Conservation (phyloP, 2,797 vertebrate species). For the Cossypha polioptera region DNA sequence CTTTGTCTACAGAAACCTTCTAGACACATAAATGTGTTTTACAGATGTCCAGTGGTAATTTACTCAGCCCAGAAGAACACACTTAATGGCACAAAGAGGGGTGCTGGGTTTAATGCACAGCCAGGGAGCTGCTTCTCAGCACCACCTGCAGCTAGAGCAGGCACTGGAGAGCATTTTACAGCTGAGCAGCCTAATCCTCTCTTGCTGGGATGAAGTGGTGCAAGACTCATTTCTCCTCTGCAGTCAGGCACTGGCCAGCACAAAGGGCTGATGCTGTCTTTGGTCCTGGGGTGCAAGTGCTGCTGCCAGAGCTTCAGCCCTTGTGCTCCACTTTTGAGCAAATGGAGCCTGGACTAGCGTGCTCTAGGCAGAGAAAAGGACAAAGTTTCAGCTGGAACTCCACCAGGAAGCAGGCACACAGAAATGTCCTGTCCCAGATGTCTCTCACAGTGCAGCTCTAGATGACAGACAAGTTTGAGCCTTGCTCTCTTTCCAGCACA, state of each 20-base stretch:
- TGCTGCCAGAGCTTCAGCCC: neutral
- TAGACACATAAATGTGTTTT: constrained; percentile 65
- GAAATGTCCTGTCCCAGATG: neutral
- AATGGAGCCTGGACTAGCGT: neutral
- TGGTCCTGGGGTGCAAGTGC: fast-evolving
- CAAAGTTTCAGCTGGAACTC: neutral
- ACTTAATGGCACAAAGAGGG: neutral
- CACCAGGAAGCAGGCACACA: neutral
- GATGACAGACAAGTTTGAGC: neutral
- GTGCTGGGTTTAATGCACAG: constrained; percentile 20
- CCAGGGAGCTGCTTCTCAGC: neutral
- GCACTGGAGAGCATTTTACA: neutral
- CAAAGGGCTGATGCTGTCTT: neutral
- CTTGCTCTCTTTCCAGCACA: neutral
- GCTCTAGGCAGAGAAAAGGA: neutral
- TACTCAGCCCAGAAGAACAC: constrained; percentile 34
- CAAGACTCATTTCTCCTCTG: neutral
- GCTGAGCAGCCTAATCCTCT: neutral
- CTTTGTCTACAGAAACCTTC: constrained; percentile 58
- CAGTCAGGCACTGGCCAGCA: neutral
- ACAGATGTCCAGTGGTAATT: constrained; percentile 61
- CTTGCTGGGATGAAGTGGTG: neutral
- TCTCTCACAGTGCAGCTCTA: neutral
- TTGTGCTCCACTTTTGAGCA: neutral
- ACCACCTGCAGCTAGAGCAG: constrained; percentile 28